Evolutionary conservation across 2,113 vertebrate genomes (phyloP).

Genomic region (Gallinago jamesoni): DNA sequence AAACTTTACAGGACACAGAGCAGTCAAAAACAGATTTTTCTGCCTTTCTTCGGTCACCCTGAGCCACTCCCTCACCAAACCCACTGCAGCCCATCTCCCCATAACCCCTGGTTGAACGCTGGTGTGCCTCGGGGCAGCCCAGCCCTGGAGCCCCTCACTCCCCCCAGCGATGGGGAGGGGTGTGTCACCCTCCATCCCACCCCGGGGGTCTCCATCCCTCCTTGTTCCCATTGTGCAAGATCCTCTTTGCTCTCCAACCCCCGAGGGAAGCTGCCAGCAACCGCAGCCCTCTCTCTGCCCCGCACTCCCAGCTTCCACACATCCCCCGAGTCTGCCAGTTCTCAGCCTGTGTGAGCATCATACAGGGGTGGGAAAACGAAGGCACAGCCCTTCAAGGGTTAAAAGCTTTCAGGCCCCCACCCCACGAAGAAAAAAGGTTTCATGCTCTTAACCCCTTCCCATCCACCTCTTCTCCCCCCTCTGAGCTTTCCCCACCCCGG

Average conservation of each 20-base stretch:
- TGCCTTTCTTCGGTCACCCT: not conserved
- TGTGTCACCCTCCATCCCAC: not conserved
- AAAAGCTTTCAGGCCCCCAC: not conserved
- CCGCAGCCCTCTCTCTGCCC: not conserved
- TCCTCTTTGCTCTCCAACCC: not conserved
- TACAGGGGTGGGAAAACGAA: not conserved
- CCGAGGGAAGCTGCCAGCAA: not conserved
- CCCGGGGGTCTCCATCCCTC: not conserved
- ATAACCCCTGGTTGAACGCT: accelerated
- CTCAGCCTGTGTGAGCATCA: not conserved
- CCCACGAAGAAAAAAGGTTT: not conserved
- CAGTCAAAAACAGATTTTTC: not conserved
- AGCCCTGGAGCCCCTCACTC: not conserved
- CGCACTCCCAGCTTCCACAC: not conserved
- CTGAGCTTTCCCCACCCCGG: not conserved
- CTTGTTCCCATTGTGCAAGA: not conserved
- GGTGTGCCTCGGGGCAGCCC: not conserved
- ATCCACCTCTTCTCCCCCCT: not conserved
- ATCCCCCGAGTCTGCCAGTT: not conserved
- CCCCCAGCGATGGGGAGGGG: accelerated
- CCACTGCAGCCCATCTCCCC: accelerated
- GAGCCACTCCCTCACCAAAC: not conserved
- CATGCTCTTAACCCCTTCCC: constrained; percentile 13
- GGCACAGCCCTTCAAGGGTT: constrained; percentile 14
- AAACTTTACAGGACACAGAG: not conserved